These are phyloP conservation scores for Drosophila incognita DNA, from an alignment of 2,888 invertebrate species.

Conservation along the genomic window DNA sequence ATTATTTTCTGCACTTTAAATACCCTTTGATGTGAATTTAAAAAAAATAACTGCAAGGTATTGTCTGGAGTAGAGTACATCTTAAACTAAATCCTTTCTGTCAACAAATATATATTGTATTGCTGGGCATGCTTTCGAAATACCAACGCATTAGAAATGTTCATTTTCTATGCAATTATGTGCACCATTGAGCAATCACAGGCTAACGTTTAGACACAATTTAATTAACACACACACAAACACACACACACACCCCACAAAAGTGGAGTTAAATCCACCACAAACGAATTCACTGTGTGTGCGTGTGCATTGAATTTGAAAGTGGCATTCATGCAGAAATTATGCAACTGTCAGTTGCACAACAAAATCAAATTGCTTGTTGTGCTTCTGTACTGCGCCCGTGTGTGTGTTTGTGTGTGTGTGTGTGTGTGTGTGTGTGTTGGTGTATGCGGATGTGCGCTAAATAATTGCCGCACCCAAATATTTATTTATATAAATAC, in stretches of 20 bases:
- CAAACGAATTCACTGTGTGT: constrained; percentile 49
- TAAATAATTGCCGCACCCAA: constrained; percentile 52
- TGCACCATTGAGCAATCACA: constrained; percentile 61
- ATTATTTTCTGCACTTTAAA: neutral
- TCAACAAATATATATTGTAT: neutral
- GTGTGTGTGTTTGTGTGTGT: constrained; percentile 5
- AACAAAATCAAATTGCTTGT: constrained; percentile 70
- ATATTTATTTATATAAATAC: constrained; percentile 25
- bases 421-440: constrained; percentile 1
- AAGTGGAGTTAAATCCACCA: constrained; percentile 40
- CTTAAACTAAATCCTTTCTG: constrained; percentile 1
- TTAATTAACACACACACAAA: constrained; percentile 70
- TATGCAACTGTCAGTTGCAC: constrained; percentile 80
- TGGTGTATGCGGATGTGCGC: neutral
- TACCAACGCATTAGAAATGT: constrained; percentile 25
- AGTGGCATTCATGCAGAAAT: constrained; percentile 74
- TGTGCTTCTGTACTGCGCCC: constrained; percentile 3
- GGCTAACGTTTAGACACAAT: constrained; percentile 65
- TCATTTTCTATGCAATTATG: constrained; percentile 66
- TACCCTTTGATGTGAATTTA: neutral
- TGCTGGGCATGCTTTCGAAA: neutral
- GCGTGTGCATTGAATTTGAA: constrained; percentile 59
- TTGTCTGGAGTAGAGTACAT: neutral
- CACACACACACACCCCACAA: neutral
- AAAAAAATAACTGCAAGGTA: neutral